A percentile compares a stretch with the other conserved stretches of the same genome.
phyloP scores from a whole-genome alignment of 2,888 invertebrate species.

The Sthenelais limicola region DNA sequence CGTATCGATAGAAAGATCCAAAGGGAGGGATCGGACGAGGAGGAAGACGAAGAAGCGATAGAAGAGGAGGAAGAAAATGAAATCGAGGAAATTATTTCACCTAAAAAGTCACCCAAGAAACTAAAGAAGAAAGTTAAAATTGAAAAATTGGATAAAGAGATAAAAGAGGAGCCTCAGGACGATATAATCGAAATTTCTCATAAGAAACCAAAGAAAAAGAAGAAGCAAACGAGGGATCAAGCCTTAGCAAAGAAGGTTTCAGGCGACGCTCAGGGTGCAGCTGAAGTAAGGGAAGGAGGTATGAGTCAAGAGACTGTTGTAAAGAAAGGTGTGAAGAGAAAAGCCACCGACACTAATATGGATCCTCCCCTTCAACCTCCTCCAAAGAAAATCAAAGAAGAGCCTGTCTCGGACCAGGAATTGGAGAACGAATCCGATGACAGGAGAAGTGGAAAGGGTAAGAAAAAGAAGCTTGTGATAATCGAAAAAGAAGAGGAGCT shows the following conservation, averaged over 20 bases:
- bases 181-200: neutral
- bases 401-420: neutral
- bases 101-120: neutral
- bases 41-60: constrained; percentile 7
- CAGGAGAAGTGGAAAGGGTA: constrained; percentile 6
- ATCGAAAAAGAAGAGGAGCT: neutral
- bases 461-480: constrained; percentile 12
- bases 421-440: constrained; percentile 4
- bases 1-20: constrained; percentile 2
- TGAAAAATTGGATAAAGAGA: no score
- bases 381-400: constrained; percentile 9
- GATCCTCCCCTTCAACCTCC: neutral
- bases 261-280: constrained; percentile 26
- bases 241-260: constrained; percentile 41
- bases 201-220: constrained; percentile 25
- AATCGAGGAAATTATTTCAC: neutral
- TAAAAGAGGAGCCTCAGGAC: constrained; percentile 17
- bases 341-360: neutral
- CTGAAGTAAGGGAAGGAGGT: constrained; percentile 1
- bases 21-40: neutral
- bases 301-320: neutral
- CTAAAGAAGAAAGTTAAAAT: constrained; percentile 33
- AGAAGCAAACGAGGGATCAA: constrained; percentile 21
- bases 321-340: constrained; percentile 19
- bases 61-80: neutral